phyloP scores from a whole-genome alignment of 2,888 invertebrate genomes.

The Polydrusus tereticollis region DNA sequence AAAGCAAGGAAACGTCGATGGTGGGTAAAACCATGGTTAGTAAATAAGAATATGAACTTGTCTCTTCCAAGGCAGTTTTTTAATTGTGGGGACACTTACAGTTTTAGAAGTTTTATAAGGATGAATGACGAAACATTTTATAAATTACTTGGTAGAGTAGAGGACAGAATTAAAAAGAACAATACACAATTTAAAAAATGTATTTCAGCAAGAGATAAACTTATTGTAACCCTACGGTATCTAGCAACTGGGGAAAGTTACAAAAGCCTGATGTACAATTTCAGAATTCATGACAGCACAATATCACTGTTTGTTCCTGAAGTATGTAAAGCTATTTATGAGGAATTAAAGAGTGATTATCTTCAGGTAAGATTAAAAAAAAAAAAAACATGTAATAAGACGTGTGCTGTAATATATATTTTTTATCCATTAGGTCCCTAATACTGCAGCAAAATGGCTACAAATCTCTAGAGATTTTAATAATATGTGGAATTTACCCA shows the following conservation, averaged over 20 bases:
- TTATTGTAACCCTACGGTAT: not conserved
- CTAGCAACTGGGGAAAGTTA: not conserved
- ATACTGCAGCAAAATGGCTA: constrained; percentile 35
- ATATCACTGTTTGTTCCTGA: not conserved
- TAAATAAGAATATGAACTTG: too few relatives aligned
- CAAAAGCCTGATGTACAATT: not conserved
- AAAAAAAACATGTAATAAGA: too few relatives aligned
- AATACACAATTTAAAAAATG: not conserved
- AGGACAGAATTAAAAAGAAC: not conserved
- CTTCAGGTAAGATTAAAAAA: not conserved
- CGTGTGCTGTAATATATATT: too few relatives aligned
- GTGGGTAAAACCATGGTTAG: too few relatives aligned
- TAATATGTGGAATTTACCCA: constrained; percentile 17
- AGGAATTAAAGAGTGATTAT: not conserved
- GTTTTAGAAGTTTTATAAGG: too few relatives aligned
- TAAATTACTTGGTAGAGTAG: not conserved
- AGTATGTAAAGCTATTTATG: not conserved
- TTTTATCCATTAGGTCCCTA: constrained; percentile 25
- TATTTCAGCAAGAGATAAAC: not conserved
- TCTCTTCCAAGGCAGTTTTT: too few relatives aligned
- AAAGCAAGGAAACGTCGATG: too few relatives aligned
- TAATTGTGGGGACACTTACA: too few relatives aligned
- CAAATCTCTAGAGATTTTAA: constrained; percentile 37
- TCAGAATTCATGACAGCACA: not conserved
- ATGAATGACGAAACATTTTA: too few relatives aligned